Percentiles rank a stretch among this genome's conserved stretches.
Conservation (phyloP, 2,888 invertebrate genomes). For the Leucozona laternaria region DNA sequence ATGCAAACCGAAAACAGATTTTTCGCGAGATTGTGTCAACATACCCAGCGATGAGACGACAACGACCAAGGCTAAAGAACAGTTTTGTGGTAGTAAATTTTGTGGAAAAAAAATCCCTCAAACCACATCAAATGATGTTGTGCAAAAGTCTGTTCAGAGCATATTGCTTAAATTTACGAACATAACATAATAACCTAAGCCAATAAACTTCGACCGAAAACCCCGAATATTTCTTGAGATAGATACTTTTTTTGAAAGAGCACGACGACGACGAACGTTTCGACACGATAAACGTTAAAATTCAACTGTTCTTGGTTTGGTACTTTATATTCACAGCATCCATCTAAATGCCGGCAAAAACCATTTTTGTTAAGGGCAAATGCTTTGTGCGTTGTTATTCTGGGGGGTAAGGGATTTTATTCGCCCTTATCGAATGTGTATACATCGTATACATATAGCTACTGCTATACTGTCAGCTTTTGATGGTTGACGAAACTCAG, state of each 20-base stretch:
- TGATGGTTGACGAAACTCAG: background rate
- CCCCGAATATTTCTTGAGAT: background rate
- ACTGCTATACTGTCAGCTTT: background rate
- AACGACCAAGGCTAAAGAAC: background rate
- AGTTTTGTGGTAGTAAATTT: background rate
- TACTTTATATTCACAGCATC: conserved; percentile 54
- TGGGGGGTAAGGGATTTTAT: background rate
- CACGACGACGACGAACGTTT: conserved; percentile 31
- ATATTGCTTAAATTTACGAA: conserved; percentile 20
- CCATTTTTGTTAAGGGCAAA: conserved; percentile 36
- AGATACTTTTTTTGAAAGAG: background rate
- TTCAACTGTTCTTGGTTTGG: conserved; percentile 57
- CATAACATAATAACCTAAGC: background rate
- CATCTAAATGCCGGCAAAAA: conserved; percentile 54
- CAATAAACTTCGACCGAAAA: conserved; percentile 4
- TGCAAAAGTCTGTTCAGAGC: background rate
- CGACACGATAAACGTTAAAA: conserved; percentile 56
- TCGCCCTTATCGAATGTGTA: background rate
- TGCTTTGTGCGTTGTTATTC: conserved; percentile 3
- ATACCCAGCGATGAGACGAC: background rate
- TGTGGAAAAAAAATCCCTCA: background rate
- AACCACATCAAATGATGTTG: conserved; percentile 23
- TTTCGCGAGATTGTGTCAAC: conserved; percentile 25
- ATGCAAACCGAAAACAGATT: background rate
- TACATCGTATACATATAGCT: background rate